Percentiles rank a stretch among this genome's conserved stretches.
phyloP scores from a whole-genome alignment of 2,797 vertebrate species.

The Acrossocheilus wenchowensis region DNA sequence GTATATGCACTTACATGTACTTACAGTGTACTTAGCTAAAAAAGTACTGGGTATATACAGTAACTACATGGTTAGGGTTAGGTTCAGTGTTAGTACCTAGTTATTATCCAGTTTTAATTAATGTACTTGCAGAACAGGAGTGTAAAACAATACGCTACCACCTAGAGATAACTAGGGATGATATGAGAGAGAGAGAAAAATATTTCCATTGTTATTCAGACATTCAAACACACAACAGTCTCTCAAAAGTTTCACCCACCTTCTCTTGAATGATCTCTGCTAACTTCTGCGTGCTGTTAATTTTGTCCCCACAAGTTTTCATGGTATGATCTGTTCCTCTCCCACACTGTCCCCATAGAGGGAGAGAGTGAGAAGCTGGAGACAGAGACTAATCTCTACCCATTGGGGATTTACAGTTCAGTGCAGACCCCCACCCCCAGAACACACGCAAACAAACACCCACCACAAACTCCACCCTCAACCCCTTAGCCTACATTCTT shows the following conservation, averaged over 20 bases:
- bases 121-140: background rate
- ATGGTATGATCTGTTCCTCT: constrained; percentile 58
- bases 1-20: background rate
- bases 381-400: constrained; percentile 65
- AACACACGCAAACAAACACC: constrained; percentile 34
- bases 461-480: constrained; percentile 51
- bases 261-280: constrained; percentile 68
- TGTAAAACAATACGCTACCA: background rate
- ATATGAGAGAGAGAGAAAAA: background rate
- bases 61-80: background rate
- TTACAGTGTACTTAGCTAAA: background rate
- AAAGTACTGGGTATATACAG: background rate
- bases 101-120: background rate
- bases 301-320: constrained; percentile 61
- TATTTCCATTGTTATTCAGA: background rate
- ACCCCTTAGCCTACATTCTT: constrained; percentile 60
- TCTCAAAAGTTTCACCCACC: constrained; percentile 64
- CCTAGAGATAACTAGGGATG: background rate
- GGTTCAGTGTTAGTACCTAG: background rate
- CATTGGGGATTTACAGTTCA: constrained; percentile 74
- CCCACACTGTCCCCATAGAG: constrained; percentile 17
- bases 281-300: constrained; percentile 59
- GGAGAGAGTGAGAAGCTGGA: constrained; percentile 25
- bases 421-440: constrained; percentile 61
- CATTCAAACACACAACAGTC: constrained; percentile 43